These are phyloP conservation scores for Xanthia icteritia DNA, from an alignment of 2,888 invertebrate genomes.

Conservation along the genomic window DNA sequence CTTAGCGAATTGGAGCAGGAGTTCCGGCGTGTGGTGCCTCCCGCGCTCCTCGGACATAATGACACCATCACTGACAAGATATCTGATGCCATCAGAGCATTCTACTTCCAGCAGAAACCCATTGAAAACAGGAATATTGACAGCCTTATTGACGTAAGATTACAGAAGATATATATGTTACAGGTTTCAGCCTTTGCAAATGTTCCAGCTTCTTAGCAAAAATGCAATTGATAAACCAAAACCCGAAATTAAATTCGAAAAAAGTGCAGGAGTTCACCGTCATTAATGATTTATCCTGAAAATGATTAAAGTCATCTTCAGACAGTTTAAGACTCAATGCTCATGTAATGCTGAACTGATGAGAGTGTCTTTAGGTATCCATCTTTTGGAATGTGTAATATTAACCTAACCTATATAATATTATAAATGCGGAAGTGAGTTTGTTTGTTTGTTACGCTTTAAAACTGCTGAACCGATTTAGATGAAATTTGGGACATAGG, in stretches of 20 bases:
- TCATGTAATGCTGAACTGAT: neutral
- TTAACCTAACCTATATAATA: too few species aligned
- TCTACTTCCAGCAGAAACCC: constrained; percentile 90
- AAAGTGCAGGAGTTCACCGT: neutral
- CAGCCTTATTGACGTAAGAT: constrained; percentile 89
- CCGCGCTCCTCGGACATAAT: constrained; percentile 84
- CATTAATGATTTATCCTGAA: too few species aligned
- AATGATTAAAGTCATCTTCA: neutral
- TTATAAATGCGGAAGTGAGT: too few species aligned
- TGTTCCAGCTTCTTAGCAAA: neutral
- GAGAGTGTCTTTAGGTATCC: neutral
- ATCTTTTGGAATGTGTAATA: neutral
- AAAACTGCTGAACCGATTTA: too few species aligned
- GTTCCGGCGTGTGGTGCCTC: constrained; percentile 90
- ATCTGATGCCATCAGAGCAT: constrained; percentile 88
- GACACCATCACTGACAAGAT: constrained; percentile 75
- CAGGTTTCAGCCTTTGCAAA: neutral
- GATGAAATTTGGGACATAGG: too few species aligned
- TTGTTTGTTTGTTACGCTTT: too few species aligned
- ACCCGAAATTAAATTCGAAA: neutral
- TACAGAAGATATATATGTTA: neutral
- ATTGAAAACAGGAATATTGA: constrained; percentile 89
- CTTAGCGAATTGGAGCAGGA: constrained; percentile 89
- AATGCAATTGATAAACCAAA: neutral
- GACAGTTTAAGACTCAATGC: neutral